Conservation (phyloP, 2,113 vertebrate genomes). For the Addax nasomaculatus region DNA sequence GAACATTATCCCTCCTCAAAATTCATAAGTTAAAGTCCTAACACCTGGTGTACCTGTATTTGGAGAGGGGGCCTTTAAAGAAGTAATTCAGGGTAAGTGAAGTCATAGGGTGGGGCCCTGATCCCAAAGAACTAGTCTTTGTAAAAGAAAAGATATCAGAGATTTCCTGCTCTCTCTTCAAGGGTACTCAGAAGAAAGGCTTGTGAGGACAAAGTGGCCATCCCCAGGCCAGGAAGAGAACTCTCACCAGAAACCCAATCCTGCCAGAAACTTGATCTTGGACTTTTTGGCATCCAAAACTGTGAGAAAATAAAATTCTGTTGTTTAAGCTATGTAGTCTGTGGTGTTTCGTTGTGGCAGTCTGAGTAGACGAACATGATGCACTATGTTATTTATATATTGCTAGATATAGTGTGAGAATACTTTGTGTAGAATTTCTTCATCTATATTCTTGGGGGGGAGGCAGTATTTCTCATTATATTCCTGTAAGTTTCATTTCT, state of each 20-base stretch:
- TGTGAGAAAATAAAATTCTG: not conserved
- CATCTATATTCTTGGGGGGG: not conserved
- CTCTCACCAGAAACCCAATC: too few species aligned
- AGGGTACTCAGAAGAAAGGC: not conserved
- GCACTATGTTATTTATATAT: not conserved
- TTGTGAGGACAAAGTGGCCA: not conserved
- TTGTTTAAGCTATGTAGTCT: not conserved
- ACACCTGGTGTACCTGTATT: not conserved
- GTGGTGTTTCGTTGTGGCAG: not conserved
- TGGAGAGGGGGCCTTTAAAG: not conserved
- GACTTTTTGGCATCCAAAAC: not conserved
- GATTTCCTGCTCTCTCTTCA: not conserved
- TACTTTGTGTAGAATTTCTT: not conserved
- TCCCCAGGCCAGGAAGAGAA: not conserved
- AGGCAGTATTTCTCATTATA: not conserved
- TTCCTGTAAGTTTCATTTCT: not conserved
- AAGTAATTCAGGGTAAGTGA: not conserved
- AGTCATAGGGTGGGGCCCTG: not conserved
- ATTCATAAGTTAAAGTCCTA: not conserved
- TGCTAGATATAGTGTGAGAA: not conserved
- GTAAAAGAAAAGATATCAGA: not conserved
- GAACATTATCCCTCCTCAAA: not conserved
- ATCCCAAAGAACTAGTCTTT: not conserved
- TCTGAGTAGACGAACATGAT: not conserved
- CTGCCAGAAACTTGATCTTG: not conserved